These are phyloP conservation scores for Corythornis vintsioides DNA, from an alignment of 2,113 vertebrate species.

Conservation along the genomic window DNA sequence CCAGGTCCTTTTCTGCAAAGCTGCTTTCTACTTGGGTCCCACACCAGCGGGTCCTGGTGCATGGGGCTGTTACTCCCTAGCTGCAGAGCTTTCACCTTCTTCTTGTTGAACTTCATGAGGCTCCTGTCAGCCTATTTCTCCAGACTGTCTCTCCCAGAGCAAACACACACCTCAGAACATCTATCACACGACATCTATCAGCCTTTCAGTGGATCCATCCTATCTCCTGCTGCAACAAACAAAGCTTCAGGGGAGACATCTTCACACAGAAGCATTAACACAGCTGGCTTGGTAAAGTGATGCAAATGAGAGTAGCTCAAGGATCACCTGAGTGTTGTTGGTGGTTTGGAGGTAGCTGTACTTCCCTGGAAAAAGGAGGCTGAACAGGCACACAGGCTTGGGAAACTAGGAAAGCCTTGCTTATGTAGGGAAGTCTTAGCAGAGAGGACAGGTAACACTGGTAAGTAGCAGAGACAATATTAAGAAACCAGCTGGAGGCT, in stretches of 20 bases:
- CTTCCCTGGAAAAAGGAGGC: not conserved
- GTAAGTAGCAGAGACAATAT: not conserved
- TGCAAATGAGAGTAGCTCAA: not conserved
- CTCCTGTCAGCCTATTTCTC: not conserved
- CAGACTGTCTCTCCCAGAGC: not conserved
- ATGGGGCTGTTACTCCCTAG: not conserved
- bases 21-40: not conserved
- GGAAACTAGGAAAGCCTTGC: not conserved
- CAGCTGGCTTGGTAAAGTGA: not conserved
- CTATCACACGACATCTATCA: not conserved
- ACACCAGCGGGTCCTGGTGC: not conserved
- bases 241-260: not conserved
- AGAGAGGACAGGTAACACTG: not conserved
- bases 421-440: not conserved
- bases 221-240: not conserved
- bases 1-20: not conserved
- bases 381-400: not conserved
- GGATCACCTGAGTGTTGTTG: not conserved
- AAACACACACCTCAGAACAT: not conserved
- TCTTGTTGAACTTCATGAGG: not conserved
- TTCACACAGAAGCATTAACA: not conserved
- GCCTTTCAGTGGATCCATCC: not conserved
- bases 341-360: not conserved
- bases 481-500: not conserved
- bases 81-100: not conserved